phyloP scores from a whole-genome alignment of 2,113 vertebrate genomes.

The Cricetomys ansorgei region DNA sequence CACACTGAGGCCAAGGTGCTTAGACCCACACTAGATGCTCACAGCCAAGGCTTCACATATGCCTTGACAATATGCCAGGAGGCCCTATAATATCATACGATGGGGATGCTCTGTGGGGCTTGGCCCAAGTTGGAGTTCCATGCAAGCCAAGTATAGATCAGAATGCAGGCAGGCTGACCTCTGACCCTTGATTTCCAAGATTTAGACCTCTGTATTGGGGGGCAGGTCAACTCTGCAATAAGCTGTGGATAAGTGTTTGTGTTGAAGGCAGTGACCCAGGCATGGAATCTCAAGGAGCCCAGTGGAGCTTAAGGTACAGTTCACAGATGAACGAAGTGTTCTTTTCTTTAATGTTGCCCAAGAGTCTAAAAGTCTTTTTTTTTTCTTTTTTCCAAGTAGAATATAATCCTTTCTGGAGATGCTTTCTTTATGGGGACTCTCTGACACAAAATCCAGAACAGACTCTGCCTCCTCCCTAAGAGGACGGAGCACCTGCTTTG shows the following conservation, averaged over 20 bases:
- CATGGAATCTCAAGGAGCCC: not conserved
- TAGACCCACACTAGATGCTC: not conserved
- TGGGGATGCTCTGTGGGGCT: not conserved
- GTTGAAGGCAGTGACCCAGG: accelerated
- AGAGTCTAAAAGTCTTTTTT: not conserved
- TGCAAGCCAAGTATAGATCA: not conserved
- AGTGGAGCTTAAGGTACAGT: not conserved
- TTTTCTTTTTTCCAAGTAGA: not conserved
- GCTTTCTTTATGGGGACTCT: not conserved
- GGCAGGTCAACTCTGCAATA: not conserved
- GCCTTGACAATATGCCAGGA: not conserved
- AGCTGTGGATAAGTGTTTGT: accelerated
- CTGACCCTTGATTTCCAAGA: too few relatives aligned
- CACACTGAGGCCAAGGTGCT: not conserved
- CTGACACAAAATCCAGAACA: not conserved
- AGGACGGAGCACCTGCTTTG: not conserved
- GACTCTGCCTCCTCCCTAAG: not conserved
- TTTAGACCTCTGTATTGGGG: not conserved
- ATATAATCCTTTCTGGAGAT: not conserved
- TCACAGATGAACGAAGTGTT: not conserved
- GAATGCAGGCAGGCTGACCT: not conserved
- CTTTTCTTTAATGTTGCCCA: not conserved
- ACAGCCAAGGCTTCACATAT: not conserved
- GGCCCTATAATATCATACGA: not conserved
- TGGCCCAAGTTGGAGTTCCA: too few relatives aligned